Conservation (phyloP, 2,113 vertebrate species). For the Forbesichthys papilliferus region DNA sequence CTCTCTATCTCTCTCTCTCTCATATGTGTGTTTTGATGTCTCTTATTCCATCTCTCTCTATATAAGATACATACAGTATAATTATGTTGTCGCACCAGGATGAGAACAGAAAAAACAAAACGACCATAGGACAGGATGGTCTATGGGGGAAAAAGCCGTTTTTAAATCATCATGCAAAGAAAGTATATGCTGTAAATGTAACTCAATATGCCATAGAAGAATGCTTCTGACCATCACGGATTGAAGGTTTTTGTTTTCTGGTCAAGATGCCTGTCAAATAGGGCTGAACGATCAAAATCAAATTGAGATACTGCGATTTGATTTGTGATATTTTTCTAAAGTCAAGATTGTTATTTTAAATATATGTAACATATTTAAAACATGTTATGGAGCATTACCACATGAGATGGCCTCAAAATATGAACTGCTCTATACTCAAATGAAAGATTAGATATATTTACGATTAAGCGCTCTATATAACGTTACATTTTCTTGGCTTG, state of each 20-base stretch:
- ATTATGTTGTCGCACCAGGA: slow-evolving; percentile 78
- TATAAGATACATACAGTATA: slow-evolving; percentile 65
- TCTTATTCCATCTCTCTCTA: slow-evolving; percentile 42
- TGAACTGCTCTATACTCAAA: too few relatives aligned
- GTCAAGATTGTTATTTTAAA: too few relatives aligned
- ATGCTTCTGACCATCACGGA: slow-evolving; percentile 18
- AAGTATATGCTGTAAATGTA: slow-evolving; percentile 29
- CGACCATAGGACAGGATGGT: slow-evolving; percentile 34
- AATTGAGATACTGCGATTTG: too few relatives aligned
- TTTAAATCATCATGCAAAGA: slow-evolving; percentile 32
- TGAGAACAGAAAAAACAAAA: slow-evolving; percentile 51
- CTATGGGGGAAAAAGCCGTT: slow-evolving; percentile 17
- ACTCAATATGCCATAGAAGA: slow-evolving; percentile 9
- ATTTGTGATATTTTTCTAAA: too few relatives aligned
- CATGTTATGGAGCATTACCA: too few relatives aligned
- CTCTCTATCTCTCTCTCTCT: slow-evolving; percentile 53
- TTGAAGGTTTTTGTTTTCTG: slow-evolving; percentile 4
- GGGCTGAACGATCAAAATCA: too few relatives aligned
- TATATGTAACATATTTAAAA: too few relatives aligned
- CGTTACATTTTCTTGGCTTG: too few relatives aligned
- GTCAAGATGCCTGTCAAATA: slow-evolving; percentile 20
- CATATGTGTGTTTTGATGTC: slow-evolving; percentile 28
- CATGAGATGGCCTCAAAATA: too few relatives aligned
- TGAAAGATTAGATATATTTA: too few relatives aligned
- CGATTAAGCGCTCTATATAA: too few relatives aligned